Base-by-base conservation (phyloP, 2,888 invertebrate genomes). In the Phortica magna region DNA sequence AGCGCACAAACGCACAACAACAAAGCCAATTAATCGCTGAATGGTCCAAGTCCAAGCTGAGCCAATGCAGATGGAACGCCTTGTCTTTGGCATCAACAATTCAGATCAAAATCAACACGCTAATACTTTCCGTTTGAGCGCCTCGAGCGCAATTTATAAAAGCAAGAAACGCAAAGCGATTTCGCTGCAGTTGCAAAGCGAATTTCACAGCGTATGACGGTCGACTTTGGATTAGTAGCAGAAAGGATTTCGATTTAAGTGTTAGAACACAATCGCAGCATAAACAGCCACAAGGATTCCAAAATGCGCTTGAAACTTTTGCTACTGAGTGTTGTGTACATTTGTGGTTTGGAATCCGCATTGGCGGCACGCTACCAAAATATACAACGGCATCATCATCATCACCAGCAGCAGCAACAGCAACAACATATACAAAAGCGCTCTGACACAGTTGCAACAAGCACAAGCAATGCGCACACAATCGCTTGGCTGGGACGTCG, bases 401-500 rank as follows among this genome's bases (percentile, higher is more conserved):
- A 53, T 2, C 71, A 22, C 10, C 31, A 22, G 31, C 48, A 53
- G 31, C 71, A 71, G 65, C 65, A 65, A 14, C 67, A 31, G 42
- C 68, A 55, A 19, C 67, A 10, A 22, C 55, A 22, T 55, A 68
- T 48, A 19, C 76, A 68, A n/a, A 74, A 57, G 43, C 75, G 65
- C 39, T 59, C 68, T 6, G 22, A 17, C 10, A 19, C 64, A 59
- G n/a, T 73, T 43, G 7, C 75, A 61, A 31, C 64, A 17, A 31
- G 41, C 31, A 42, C 75, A 67, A 65, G 39, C 41, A 41, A 41
- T 39, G 65, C 65, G 1, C 53, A 71, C 12, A 53, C 70, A 14
- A 71, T 71, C 53, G 55, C 70, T 7, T 71, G 70, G 70, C 55
- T 94, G 80, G 91, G 94, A 84, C 93, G 94, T 84, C 94, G 94